A percentile compares a stretch with the other conserved stretches of the same genome.
Evolutionary conservation across 1,140 invertebrate species (phyloP).

Genomic region (Drosophila santomea): DNA sequence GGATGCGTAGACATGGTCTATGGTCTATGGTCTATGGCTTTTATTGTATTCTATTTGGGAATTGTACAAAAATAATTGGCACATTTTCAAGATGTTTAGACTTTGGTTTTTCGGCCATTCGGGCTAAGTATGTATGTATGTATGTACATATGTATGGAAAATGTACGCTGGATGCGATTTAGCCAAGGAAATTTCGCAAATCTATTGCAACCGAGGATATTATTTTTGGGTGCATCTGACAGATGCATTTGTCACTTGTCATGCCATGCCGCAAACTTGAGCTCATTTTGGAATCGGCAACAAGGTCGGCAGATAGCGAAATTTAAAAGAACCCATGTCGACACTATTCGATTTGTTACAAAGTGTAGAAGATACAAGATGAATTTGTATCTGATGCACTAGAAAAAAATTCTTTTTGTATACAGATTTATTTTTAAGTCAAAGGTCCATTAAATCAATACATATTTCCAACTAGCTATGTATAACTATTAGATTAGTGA

Average conservation of each 20-base stretch:
- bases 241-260: constrained; percentile 44
- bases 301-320: constrained; percentile 40
- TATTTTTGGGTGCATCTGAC: constrained; percentile 28
- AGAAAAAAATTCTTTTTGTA: not conserved
- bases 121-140: constrained; percentile 34
- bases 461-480: not conserved
- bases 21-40: constrained; percentile 25
- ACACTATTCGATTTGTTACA: constrained; percentile 12
- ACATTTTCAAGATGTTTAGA: constrained; percentile 64
- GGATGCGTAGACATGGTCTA: constrained; percentile 18
- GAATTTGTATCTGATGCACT: constrained; percentile 9
- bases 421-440: no score
- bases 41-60: constrained; percentile 73
- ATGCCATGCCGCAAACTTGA: constrained; percentile 29
- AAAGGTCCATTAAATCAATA: no score
- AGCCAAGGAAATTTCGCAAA: constrained; percentile 17
- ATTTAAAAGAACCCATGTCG: constrained; percentile 6
- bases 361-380: not conserved
- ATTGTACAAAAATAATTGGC: constrained; percentile 67
- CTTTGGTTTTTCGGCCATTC: constrained; percentile 10
- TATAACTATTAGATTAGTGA: no score
- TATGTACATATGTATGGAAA: constrained; percentile 23
- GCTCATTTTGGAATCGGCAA: constrained; percentile 39
- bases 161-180: not conserved
- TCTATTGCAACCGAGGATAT: constrained; percentile 3